Conservation (phyloP, 2,113 vertebrate genomes). For the Pogonocichla stellata region DNA sequence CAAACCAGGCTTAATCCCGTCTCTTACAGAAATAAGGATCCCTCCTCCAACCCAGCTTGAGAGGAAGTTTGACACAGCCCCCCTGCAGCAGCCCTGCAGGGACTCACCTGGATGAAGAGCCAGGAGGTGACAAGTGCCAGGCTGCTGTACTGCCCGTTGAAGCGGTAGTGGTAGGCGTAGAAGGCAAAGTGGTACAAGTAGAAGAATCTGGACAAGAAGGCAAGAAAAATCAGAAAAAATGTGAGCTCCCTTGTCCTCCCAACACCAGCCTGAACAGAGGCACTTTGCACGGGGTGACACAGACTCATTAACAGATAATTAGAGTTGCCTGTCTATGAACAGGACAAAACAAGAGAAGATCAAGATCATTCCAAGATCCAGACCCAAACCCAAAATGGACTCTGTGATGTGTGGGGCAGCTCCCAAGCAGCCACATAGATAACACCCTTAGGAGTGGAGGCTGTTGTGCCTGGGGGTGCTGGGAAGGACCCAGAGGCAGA, state of each 20-base stretch:
- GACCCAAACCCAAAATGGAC: not conserved
- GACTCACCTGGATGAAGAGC: constrained; percentile 96
- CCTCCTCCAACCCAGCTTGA: not conserved
- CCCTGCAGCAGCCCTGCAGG: not conserved
- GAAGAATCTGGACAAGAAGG: constrained; percentile 84
- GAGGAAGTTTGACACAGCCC: not conserved
- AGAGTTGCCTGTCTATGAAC: not conserved
- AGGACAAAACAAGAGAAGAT: not conserved
- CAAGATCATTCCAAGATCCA: not conserved
- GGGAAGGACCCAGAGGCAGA: not conserved
- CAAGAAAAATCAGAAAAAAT: not conserved
- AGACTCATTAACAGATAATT: not conserved
- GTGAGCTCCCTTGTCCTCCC: not conserved
- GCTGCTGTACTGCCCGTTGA: constrained; percentile 98
- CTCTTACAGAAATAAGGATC: not conserved
- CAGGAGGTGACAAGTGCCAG: constrained; percentile 95
- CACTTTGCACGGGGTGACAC: accelerated
- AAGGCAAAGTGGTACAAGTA: constrained; percentile 98
- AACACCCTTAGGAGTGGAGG: not conserved
- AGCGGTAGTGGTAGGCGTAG: constrained; percentile 97
- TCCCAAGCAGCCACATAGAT: not conserved
- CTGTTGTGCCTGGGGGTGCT: accelerated
- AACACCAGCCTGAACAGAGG: not conserved
- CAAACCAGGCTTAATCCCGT: not conserved
- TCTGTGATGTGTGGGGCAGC: accelerated